Percentiles rank a stretch among this genome's conserved stretches.
phyloP scores from a whole-genome alignment of 2,888 invertebrate species.

The Scaptomyza cyrtandrae region DNA sequence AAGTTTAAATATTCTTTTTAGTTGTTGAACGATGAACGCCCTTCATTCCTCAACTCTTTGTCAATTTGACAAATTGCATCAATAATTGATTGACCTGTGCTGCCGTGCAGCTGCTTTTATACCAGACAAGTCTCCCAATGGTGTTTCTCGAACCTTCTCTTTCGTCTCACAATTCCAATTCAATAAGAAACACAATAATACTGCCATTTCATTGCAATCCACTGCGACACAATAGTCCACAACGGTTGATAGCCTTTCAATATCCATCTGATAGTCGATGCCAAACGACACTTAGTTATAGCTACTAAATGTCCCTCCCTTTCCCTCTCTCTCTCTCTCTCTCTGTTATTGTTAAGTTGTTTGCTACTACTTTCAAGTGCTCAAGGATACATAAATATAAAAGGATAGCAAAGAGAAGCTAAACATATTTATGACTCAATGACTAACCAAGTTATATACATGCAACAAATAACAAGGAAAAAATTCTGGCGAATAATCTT shows the following conservation, averaged over 20 bases:
- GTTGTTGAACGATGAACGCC: neutral
- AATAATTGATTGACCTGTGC: conserved; percentile 45
- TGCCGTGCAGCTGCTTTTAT: conserved; percentile 7
- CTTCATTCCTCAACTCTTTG: neutral
- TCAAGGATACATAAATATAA: too few relatives aligned
- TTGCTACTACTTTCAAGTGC: neutral
- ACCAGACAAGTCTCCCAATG: conserved; percentile 14
- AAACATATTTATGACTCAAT: conserved; percentile 1
- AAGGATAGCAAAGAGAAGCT: too few relatives aligned
- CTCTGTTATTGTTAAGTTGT: neutral
- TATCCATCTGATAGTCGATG: conserved; percentile 1
- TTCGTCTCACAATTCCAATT: conserved; percentile 23
- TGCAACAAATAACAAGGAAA: neutral
- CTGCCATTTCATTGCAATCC: conserved; percentile 32
- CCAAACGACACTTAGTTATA: conserved; percentile 12
- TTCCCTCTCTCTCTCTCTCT: too few relatives aligned
- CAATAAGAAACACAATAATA: conserved; percentile 33
- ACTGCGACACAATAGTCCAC: conserved; percentile 8
- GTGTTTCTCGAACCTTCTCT: conserved; percentile 6
- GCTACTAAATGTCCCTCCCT: neutral
- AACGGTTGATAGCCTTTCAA: conserved; percentile 11
- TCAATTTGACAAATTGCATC: conserved; percentile 52
- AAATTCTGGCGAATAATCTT: neutral
- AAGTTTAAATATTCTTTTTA: neutral
- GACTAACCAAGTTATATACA: conserved; percentile 11